Conservation (phyloP, 2,113 vertebrate species). For the Crotalus helleri region DNA sequence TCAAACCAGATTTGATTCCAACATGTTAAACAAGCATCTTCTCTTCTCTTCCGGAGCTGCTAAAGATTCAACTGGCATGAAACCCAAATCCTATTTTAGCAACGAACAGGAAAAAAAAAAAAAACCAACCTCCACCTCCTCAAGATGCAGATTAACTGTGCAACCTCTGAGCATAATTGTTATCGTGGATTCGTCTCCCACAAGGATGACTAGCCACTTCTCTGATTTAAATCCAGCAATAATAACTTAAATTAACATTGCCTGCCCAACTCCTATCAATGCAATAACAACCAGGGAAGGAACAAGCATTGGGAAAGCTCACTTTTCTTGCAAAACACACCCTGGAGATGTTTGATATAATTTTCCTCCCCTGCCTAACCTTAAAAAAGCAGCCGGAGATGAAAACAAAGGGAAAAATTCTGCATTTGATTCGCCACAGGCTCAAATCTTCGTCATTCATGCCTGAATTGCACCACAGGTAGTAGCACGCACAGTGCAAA, state of each 20-base stretch:
- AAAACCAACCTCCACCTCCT: background rate
- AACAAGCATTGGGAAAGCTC: background rate
- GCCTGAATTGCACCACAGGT: background rate
- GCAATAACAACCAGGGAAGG: background rate
- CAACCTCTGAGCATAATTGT: background rate
- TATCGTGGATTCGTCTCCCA: background rate
- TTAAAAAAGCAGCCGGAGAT: background rate
- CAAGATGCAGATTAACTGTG: background rate
- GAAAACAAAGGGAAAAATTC: background rate
- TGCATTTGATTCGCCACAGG: background rate
- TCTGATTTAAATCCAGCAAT: background rate
- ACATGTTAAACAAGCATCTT: background rate
- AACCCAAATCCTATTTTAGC: background rate
- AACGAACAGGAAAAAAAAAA: background rate
- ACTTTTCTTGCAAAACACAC: background rate
- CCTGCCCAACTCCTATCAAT: background rate
- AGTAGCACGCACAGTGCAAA: background rate
- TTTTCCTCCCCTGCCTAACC: background rate
- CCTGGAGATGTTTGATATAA: background rate
- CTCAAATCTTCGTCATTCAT: background rate
- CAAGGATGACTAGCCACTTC: background rate
- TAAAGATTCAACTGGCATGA: background rate
- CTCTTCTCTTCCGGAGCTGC: background rate
- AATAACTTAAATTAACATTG: background rate
- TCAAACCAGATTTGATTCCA: background rate